Conservation (phyloP, 2,797 vertebrate genomes). For the Hippoglossus hippoglossus region DNA sequence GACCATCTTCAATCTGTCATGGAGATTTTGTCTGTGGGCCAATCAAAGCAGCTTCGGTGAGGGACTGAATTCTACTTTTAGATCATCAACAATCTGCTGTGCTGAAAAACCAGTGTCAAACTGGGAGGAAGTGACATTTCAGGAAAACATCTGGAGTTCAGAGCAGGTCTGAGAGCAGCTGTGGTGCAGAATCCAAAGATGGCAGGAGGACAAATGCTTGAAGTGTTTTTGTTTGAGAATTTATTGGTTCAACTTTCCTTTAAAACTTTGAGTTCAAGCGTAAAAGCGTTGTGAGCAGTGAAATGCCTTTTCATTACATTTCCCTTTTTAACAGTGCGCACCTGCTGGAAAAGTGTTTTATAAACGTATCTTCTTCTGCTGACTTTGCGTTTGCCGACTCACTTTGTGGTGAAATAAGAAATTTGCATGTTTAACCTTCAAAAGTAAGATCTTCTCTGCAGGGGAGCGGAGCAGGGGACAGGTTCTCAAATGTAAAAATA, state of each 20-base stretch:
- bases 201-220: too few species aligned
- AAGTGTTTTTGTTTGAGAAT: too few species aligned
- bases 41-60: constrained; percentile 7
- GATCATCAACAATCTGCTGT: constrained; percentile 29
- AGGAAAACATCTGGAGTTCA: too few species aligned
- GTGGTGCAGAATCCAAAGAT: too few species aligned
- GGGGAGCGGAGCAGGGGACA: constrained; percentile 3
- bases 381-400: background rate
- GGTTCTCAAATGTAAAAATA: constrained; percentile 23
- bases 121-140: too few species aligned
- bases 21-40: constrained; percentile 1
- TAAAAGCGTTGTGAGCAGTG: too few species aligned
- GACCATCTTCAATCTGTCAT: constrained; percentile 14
- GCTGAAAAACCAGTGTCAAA: too few species aligned
- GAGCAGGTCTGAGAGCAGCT: too few species aligned
- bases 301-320: too few species aligned
- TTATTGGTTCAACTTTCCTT: too few species aligned
- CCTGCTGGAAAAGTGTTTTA: too few species aligned
- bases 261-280: background rate
- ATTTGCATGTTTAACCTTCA: constrained; percentile 28
- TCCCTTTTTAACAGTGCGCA: too few species aligned
- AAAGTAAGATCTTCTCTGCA: constrained; percentile 9
- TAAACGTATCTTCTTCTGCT: background rate
- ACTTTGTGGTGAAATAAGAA: background rate
- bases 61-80: constrained; percentile 14